phyloP scores from a whole-genome alignment of 2,797 vertebrate genomes.

The Margarornis squamiger region DNA sequence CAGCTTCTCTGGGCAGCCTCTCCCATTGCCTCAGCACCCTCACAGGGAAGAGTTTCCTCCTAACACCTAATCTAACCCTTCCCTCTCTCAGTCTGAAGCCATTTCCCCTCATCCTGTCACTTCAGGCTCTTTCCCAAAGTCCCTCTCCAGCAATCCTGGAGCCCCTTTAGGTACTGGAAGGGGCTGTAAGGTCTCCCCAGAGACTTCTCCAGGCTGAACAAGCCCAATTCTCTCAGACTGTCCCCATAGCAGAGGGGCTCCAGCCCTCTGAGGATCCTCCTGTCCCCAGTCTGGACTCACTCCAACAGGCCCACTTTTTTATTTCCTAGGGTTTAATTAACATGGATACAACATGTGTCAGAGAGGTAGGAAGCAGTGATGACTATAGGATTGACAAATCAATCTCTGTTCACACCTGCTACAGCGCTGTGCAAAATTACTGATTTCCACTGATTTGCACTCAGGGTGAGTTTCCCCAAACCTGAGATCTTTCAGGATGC shows the following conservation, averaged over 20 bases:
- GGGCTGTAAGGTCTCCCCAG: not conserved
- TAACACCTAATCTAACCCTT: not conserved
- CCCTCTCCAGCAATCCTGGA: not conserved
- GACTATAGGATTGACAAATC: not conserved
- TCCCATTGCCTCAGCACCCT: not conserved
- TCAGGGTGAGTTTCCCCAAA: not conserved
- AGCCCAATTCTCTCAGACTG: not conserved
- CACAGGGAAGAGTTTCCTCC: not conserved
- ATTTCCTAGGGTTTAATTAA: not conserved
- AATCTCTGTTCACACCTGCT: not conserved
- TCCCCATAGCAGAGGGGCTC: not conserved
- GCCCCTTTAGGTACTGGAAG: not conserved
- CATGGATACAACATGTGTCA: too few relatives aligned
- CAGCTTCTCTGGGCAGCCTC: fast-evolving
- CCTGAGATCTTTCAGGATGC: not conserved
- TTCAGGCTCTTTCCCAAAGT: not conserved
- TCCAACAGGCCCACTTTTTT: not conserved
- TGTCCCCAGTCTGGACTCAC: not conserved
- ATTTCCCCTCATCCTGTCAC: not conserved
- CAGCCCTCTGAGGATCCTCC: not conserved
- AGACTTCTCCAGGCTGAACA: not conserved
- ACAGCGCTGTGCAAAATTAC: not conserved
- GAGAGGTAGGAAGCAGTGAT: fast-evolving
- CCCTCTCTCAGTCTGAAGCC: not conserved
- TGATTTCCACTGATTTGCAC: not conserved